Evolutionary conservation across 2,797 vertebrate species (phyloP), one percentile per base, ranked within the genome.

Genomic region (Tinamus major): DNA sequence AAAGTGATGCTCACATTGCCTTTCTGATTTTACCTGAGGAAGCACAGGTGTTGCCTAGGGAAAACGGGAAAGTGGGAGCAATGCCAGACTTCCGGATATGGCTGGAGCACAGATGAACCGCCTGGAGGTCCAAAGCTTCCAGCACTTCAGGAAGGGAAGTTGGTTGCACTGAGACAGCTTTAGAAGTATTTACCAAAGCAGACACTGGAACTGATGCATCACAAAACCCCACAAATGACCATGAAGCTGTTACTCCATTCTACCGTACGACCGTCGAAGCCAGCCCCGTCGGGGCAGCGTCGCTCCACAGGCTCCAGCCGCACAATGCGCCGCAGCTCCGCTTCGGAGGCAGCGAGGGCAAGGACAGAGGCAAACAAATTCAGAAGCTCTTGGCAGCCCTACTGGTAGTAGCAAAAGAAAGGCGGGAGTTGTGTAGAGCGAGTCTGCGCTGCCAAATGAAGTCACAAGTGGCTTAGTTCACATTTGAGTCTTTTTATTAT

Each of bases 201-300:
- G 95, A 97, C 97, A 97, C 74, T 85, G 90, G 84, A 97, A 97
- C 35, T 85, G 94, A 97, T 96, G 77, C 79, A 68, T 86, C 94
- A 96, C 85, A 96, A 96, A 96, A 55, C 75, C 88, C 85, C 91
- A 95, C 79, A 90, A 92, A 92, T 96, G 87, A 97, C 79, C 58
- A 46, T 65, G 70, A 95, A 93, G 92, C 35, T 31, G 85, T 69
- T 95, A 94, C 85, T 89, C 94, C 82, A 92, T 95, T 95, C 94
- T 86, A 78, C 91, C 24, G 59, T 80, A 90, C 70, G 90, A 95
- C 65, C 78, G 95, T 90, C 89, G 93, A 92, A 90, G 85, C 44
- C n/a, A 78, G 68, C n/a, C 61, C 93, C 76, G 87, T 77, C 63
- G 69, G 63, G 53, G 26, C 71, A 83, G 44, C 70, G 74, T 17